Base-by-base conservation (phyloP, 2,113 vertebrate species). In the Rhinoderma darwinii region DNA sequence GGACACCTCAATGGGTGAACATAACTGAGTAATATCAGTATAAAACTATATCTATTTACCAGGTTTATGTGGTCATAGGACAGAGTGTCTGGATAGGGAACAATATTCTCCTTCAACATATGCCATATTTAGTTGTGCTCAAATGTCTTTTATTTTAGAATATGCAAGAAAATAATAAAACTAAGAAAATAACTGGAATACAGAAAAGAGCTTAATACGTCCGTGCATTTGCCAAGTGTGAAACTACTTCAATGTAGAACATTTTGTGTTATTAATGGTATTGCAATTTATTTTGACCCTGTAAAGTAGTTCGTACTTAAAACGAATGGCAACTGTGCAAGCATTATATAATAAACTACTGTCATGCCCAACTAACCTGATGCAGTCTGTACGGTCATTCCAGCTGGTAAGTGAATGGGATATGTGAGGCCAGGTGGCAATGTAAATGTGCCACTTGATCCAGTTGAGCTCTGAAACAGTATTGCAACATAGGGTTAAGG, bases 401-500 rank as follows among this genome's bases (percentile, higher is more conserved):
- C 98, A 83, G 96, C 95, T 76, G 98, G 96, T 5, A 98, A 96
- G 70, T 97, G 97, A 82, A 99, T 90, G 0, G 98, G 96, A 88
- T 96, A 99, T 5, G 95, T 89, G 25, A 98, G 74, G 30, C 95
- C 93, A n/a, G 95, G 90, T 44, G 97, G 95, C 68, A 98, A 90
- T 78, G 95, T 90, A 30, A 98, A 95, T 30, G 95, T 94, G 44
- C 94, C 89, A 15, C 93, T 90, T 0, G 90, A 86, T 80, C 77
- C 93, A 5, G 95, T 90, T 88, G 90, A 91, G 4, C 89, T 94
- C 98, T 99, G 91, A 68, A 90, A 9, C 89, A 12, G 88, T 44
- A 50, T 44, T 73, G 88, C 54, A 78, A 54, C 25, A 25, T 76
- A 43, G 12, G 15, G 7, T 72, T 72, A 41, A 2, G 9, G 25